Evolutionary conservation across 2,888 invertebrate genomes (phyloP).

Genomic region (Pseudanteris insignis): DNA sequence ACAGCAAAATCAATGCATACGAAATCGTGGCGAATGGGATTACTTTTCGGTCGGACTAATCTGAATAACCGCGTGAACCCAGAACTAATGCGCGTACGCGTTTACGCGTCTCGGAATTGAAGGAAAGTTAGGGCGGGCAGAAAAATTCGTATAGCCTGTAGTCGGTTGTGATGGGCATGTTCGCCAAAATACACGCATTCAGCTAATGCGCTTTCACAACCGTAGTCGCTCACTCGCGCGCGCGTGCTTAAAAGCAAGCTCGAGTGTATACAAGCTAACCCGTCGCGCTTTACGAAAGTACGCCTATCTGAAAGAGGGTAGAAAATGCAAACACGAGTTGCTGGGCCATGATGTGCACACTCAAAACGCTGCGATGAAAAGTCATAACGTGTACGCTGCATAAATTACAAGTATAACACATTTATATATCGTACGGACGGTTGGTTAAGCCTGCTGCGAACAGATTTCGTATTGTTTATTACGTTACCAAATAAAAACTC

Average conservation of each 20-base stretch:
- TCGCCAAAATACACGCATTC: constrained; percentile 34
- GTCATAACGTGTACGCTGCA: constrained; percentile 23
- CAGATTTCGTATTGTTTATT: too few relatives aligned
- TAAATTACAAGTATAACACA: constrained; percentile 27
- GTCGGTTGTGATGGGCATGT: constrained; percentile 31
- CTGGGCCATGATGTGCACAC: constrained; percentile 15
- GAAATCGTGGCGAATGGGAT: constrained; percentile 8
- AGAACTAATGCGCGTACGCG: constrained; percentile 18
- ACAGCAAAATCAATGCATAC: neutral
- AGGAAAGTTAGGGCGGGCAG: constrained; percentile 7
- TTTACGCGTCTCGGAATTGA: constrained; percentile 14
- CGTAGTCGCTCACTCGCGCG: constrained; percentile 22
- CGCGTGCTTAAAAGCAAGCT: constrained; percentile 37
- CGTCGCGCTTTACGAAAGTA: constrained; percentile 39
- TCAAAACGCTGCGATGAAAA: constrained; percentile 15
- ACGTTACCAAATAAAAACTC: too few relatives aligned
- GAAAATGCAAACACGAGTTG: constrained; percentile 38
- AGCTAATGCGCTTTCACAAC: constrained; percentile 30
- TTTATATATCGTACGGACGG: too few relatives aligned
- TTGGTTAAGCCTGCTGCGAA: too few relatives aligned
- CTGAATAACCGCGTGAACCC: constrained; percentile 23
- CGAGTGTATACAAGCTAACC: constrained; percentile 34
- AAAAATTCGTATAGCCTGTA: constrained; percentile 8
- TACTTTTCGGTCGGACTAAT: constrained; percentile 18
- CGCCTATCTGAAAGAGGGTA: constrained; percentile 32